Conservation (phyloP, 2,888 invertebrate species). For the Sympetrum striolatum region DNA sequence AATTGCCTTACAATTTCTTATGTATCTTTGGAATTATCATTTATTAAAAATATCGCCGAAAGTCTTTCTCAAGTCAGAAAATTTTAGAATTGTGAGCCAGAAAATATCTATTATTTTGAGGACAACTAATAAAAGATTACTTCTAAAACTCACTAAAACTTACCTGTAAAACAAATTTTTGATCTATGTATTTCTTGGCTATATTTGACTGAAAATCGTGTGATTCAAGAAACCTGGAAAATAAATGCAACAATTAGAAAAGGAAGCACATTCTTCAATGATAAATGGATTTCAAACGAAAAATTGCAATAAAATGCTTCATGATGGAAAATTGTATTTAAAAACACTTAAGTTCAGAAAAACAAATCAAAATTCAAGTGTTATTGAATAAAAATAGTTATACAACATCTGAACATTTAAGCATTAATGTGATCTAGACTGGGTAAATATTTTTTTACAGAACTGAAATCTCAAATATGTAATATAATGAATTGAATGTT, state of each 20-base stretch:
- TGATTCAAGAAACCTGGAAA: conserved; percentile 83
- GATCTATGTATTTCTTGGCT: conserved; percentile 93
- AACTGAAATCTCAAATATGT: neutral
- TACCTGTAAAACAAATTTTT: conserved; percentile 93
- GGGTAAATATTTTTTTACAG: neutral
- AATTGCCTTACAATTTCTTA: too few relatives aligned
- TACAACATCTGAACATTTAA: neutral
- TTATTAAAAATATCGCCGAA: too few relatives aligned
- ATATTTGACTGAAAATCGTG: conserved; percentile 91
- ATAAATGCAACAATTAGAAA: conserved; percentile 70
- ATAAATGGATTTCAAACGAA: neutral
- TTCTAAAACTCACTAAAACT: conserved; percentile 48
- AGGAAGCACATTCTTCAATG: neutral
- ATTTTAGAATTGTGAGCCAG: too few relatives aligned
- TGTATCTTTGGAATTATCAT: too few relatives aligned
- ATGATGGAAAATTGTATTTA: neutral
- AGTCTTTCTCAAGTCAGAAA: too few relatives aligned
- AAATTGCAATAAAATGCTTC: neutral
- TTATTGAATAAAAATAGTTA: neutral
- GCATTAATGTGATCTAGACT: neutral
- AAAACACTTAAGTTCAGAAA: neutral
- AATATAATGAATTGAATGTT: conserved; percentile 31
- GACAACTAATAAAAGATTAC: too few relatives aligned
- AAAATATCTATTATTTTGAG: too few relatives aligned
- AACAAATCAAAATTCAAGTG: neutral